Conservation (phyloP, 2,888 invertebrate genomes). For the Sinhomidia bicolor region DNA sequence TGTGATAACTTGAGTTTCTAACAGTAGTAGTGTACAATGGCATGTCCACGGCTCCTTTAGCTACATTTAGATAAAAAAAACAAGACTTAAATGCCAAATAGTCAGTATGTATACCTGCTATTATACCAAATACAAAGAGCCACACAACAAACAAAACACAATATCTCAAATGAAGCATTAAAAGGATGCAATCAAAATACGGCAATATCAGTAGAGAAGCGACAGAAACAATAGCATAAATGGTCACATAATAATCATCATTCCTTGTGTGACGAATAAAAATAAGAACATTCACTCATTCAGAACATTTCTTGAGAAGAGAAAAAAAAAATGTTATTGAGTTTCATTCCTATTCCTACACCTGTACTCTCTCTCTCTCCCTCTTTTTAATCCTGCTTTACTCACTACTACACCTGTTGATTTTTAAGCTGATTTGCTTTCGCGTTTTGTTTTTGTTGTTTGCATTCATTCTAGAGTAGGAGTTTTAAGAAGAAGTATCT, state of each 20-base stretch:
- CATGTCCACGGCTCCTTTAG: no score
- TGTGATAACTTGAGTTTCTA: no score
- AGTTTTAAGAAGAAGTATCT: no score
- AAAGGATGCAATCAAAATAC: not conserved
- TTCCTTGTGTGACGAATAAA: not conserved
- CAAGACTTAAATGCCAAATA: no score
- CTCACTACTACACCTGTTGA: not conserved
- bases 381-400: not conserved
- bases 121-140: no score
- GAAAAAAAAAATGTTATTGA: not conserved
- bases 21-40: no score
- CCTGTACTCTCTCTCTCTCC: not conserved
- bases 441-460: no score
- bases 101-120: no score
- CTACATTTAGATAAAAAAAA: no score
- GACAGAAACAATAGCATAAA: constrained; percentile 4
- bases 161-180: no score
- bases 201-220: not conserved
- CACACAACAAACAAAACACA: no score
- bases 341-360: not conserved
- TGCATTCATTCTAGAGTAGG: not conserved
- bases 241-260: not conserved
- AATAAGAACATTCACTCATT: not conserved
- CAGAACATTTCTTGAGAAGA: constrained; percentile 10
- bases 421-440: not conserved